Percentiles rank a stretch among this genome's conserved stretches.
These are phyloP conservation scores for Chrysolina americana DNA, from an alignment of 2,888 invertebrate genomes.

Conservation along the genomic window DNA sequence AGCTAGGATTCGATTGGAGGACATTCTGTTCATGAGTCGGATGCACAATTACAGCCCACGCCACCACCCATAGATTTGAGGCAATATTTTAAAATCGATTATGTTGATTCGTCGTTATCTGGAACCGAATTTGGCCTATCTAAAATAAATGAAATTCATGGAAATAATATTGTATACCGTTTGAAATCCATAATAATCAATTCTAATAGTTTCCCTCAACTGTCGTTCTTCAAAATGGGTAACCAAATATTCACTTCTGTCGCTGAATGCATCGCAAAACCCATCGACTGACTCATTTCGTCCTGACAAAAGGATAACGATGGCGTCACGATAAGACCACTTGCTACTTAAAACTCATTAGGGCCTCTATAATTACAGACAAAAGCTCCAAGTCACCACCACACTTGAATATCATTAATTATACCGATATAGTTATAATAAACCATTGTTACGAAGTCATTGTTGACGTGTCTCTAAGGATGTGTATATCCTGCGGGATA, in stretches of 20 bases:
- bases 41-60: too few species aligned
- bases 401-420: conserved; percentile 67
- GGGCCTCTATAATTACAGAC: conserved; percentile 65
- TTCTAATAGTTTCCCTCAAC: neutral
- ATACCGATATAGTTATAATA: conserved; percentile 67
- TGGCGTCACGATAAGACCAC: conserved; percentile 54
- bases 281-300: conserved; percentile 28
- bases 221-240: neutral
- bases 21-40: too few species aligned
- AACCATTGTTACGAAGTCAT: conserved; percentile 67
- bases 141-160: too few species aligned
- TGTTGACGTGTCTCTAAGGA: conserved; percentile 67
- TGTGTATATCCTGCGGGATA: conserved; percentile 65
- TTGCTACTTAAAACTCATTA: conserved; percentile 66
- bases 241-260: neutral
- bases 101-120: too few species aligned
- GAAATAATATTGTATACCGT: too few species aligned
- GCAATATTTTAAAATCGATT: too few species aligned
- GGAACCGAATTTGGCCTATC: too few species aligned
- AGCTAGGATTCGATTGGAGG: too few species aligned
- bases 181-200: too few species aligned
- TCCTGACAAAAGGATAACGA: conserved; percentile 47
- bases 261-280: neutral
- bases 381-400: conserved; percentile 66
- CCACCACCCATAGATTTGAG: too few species aligned